Evolutionary conservation across 2,113 vertebrate species (phyloP).

Genomic region (Bucco capensis): DNA sequence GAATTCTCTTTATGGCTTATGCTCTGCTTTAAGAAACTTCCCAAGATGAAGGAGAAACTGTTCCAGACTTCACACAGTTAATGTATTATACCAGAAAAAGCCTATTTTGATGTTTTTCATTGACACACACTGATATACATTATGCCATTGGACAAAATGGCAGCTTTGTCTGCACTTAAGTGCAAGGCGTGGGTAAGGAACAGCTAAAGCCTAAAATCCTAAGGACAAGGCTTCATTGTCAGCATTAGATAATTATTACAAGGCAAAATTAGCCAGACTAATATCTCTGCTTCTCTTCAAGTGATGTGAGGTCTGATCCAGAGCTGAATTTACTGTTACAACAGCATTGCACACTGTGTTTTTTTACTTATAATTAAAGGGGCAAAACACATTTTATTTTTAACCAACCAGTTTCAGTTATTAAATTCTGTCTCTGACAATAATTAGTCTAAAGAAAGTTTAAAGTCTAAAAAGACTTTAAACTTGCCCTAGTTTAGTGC

Average conservation of each 20-base stretch:
- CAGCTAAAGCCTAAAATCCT: slow-evolving; percentile 72
- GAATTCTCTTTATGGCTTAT: background rate
- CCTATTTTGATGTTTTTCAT: slow-evolving; percentile 69
- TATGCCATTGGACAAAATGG: slow-evolving; percentile 70
- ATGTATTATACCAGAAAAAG: slow-evolving; percentile 57
- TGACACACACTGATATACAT: slow-evolving; percentile 74
- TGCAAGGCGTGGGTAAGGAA: slow-evolving; percentile 75
- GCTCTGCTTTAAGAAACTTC: background rate
- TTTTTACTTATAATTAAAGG: background rate
- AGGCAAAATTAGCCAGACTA: slow-evolving; percentile 74
- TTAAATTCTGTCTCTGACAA: background rate
- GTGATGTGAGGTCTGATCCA: background rate
- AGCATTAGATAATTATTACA: slow-evolving; percentile 76
- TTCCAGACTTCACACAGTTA: slow-evolving; percentile 57
- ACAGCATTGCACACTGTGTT: background rate
- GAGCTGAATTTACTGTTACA: background rate
- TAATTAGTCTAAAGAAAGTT: too few relatives aligned
- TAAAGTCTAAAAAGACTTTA: too few relatives aligned
- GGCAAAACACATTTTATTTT: background rate
- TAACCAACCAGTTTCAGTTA: background rate
- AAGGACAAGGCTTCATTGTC: slow-evolving; percentile 75
- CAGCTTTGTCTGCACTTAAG: slow-evolving; percentile 75
- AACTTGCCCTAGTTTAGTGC: background rate
- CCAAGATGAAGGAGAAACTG: slow-evolving; percentile 18
- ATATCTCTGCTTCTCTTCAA: slow-evolving; percentile 71